These are phyloP conservation scores for Aix galericulata DNA, from an alignment of 2,113 vertebrate species.

Conservation along the genomic window DNA sequence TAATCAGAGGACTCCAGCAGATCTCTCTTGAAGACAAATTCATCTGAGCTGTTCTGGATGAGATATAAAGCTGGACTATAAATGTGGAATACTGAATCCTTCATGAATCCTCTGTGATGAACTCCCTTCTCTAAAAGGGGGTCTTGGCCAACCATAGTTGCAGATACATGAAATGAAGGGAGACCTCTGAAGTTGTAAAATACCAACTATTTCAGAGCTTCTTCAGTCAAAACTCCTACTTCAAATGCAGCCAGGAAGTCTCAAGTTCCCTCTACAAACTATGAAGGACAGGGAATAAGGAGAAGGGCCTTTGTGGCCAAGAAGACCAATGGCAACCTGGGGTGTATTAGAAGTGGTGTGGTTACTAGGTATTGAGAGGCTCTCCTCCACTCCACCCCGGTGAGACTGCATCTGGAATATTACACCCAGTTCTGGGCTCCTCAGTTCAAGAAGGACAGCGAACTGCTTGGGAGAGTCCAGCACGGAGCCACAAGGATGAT, in stretches of 20 bases:
- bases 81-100: not conserved
- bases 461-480: too few species aligned
- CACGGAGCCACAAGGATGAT: too few species aligned
- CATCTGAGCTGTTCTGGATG: not conserved
- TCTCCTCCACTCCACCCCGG: too few species aligned
- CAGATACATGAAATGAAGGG: not conserved
- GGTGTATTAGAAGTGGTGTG: too few species aligned
- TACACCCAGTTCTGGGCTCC: too few species aligned
- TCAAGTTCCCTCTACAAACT: not conserved
- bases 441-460: too few species aligned
- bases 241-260: not conserved
- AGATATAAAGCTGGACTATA: not conserved
- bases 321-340: too few species aligned
- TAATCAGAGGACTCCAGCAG: not conserved
- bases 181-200: not conserved
- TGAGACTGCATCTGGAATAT: too few species aligned
- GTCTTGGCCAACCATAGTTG: not conserved
- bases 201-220: not conserved
- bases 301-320: not conserved
- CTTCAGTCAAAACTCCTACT: not conserved
- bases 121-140: not conserved
- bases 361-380: too few species aligned
- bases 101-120: not conserved
- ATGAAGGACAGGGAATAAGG: not conserved
- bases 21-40: not conserved